Evolutionary conservation across 1,140 invertebrate genomes (phyloP).

Genomic region (Sarcophaga bullata): DNA sequence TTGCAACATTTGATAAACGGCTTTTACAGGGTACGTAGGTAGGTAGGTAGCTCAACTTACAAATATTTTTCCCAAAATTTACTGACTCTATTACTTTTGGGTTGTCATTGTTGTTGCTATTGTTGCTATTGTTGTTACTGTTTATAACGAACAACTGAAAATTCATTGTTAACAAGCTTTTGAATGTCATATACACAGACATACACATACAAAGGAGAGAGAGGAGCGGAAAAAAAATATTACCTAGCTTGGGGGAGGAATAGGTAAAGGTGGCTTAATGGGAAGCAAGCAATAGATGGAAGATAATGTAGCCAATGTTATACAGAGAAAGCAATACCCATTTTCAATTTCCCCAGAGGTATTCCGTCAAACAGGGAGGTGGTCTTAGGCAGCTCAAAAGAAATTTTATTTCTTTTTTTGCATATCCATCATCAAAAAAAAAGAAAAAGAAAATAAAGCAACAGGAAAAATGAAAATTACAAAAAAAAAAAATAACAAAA

Average conservation of each 20-base stretch:
- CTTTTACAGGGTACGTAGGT: constrained; percentile 7
- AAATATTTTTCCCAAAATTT: too few relatives aligned
- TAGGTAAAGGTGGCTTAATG: not conserved
- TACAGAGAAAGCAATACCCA: not conserved
- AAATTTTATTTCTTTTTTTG: constrained; percentile 23
- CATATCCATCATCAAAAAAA: constrained; percentile 43
- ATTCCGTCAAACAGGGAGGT: constrained; percentile 47
- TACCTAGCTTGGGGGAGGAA: not conserved
- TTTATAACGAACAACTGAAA: constrained; percentile 29
- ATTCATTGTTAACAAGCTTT: constrained; percentile 40
- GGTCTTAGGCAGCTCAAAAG: constrained; percentile 46
- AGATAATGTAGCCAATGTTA: constrained; percentile 16
- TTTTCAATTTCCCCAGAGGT: constrained; percentile 46
- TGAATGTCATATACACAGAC: constrained; percentile 6
- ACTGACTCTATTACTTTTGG: not conserved
- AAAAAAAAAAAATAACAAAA: not conserved
- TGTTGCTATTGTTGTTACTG: too few relatives aligned
- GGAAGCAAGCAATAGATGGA: constrained; percentile 15
- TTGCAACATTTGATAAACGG: constrained; percentile 32
- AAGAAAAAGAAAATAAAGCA: not conserved
- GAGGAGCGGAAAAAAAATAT: not conserved
- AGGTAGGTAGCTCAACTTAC: not conserved
- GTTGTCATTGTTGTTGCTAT: not conserved
- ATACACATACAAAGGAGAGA: not conserved
- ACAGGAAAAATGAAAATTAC: not conserved